Conservation (phyloP, 2,113 vertebrate species). For the Actenoides hombroni region DNA sequence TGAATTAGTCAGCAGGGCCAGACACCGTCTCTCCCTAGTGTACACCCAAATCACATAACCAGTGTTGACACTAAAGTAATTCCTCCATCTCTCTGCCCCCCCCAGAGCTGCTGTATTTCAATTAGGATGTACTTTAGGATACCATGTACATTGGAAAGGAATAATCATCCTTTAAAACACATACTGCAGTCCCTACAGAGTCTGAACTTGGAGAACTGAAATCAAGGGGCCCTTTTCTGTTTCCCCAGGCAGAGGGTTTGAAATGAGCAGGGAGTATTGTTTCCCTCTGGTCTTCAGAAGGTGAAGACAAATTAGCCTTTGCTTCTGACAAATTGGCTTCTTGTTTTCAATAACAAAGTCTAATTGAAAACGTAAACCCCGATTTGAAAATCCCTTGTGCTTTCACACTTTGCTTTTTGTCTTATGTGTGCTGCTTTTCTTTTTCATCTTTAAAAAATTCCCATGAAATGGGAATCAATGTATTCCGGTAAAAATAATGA, state of each 20-base stretch:
- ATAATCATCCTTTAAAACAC: background rate
- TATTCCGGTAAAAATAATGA: background rate
- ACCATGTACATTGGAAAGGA: background rate
- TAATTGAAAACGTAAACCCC: conserved; percentile 43
- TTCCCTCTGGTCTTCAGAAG: background rate
- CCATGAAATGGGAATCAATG: background rate
- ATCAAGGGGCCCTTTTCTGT: background rate
- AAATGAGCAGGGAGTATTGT: conserved; percentile 1
- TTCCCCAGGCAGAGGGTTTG: background rate
- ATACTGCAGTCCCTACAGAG: background rate
- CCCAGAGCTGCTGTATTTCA: background rate
- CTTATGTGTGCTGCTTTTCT: background rate
- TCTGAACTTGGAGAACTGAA: background rate
- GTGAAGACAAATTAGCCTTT: conserved; percentile 65
- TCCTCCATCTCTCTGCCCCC: no score
- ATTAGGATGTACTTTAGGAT: background rate
- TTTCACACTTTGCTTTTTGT: conserved; percentile 3
- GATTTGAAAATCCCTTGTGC: background rate
- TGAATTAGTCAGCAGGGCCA: background rate
- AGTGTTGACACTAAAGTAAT: background rate
- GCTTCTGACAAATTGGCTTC: conserved; percentile 47
- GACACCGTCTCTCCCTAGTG: background rate
- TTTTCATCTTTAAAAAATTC: background rate
- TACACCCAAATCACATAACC: background rate
- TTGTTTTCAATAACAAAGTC: conserved; percentile 42